Conservation (phyloP, 2,113 vertebrate genomes). For the Poicephalus meyeri region DNA sequence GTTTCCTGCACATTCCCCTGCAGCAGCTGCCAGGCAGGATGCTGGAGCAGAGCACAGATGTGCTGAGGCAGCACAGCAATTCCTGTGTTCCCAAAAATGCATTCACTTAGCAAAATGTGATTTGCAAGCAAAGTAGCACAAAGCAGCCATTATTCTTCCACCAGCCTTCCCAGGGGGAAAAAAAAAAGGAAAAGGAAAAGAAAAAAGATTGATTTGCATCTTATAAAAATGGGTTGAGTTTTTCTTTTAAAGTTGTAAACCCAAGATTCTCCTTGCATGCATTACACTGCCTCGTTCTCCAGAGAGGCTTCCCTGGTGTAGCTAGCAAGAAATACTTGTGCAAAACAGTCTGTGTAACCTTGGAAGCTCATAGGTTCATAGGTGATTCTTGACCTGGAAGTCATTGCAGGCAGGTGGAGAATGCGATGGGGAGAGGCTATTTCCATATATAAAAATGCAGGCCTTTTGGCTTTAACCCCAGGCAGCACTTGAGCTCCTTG, state of each 20-base stretch:
- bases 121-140: slow-evolving; percentile 24
- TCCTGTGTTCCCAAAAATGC: slow-evolving; percentile 25
- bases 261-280: neutral
- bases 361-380: neutral
- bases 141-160: neutral
- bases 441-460: neutral
- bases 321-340: neutral
- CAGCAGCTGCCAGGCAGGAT: slow-evolving; percentile 46
- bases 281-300: neutral
- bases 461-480: neutral
- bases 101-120: slow-evolving; percentile 32
- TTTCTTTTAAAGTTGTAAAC: neutral
- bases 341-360: neutral
- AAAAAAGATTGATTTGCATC: neutral
- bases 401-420: neutral
- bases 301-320: neutral
- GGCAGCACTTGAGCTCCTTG: neutral
- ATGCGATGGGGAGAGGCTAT: neutral
- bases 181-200: too few relatives aligned
- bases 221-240: neutral
- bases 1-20: slow-evolving; percentile 16
- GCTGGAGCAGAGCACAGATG: slow-evolving; percentile 34
- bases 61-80: slow-evolving; percentile 44
- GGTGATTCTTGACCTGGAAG: neutral
- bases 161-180: neutral